Conservation (phyloP, 2,797 vertebrate species). For the Bucorvus abyssinicus region DNA sequence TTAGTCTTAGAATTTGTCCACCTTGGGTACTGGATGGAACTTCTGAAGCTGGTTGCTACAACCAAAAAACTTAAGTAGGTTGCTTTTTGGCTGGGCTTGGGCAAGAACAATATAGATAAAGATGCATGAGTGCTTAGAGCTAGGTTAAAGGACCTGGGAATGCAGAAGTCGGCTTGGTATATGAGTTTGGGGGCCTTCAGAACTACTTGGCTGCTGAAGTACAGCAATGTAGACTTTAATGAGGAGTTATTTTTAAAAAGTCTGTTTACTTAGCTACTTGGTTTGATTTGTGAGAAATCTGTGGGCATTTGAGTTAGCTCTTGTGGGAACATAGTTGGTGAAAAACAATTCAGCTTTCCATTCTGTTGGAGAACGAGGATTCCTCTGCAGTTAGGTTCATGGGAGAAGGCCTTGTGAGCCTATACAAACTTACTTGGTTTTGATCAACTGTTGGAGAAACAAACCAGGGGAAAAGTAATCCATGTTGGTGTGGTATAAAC, state of each 20-base stretch:
- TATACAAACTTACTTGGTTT: slow-evolving; percentile 70
- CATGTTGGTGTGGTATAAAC: not conserved
- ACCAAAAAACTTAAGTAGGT: not conserved
- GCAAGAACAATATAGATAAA: not conserved
- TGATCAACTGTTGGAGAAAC: slow-evolving; percentile 69
- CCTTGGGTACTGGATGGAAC: not conserved
- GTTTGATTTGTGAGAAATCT: not conserved
- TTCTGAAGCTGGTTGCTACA: not conserved
- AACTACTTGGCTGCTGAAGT: not conserved
- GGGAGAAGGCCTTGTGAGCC: slow-evolving; percentile 77
- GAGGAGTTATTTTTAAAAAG: not conserved
- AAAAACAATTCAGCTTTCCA: slow-evolving; percentile 73
- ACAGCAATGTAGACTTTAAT: fast-evolving
- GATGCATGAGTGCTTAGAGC: not conserved
- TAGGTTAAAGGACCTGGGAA: not conserved
- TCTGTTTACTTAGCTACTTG: not conserved
- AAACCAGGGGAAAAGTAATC: slow-evolving; percentile 73
- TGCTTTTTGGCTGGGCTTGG: not conserved
- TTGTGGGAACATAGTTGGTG: not conserved
- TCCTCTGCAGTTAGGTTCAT: slow-evolving; percentile 28
- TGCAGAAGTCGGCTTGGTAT: not conserved
- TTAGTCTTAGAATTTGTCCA: not conserved
- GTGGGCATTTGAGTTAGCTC: not conserved
- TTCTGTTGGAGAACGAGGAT: slow-evolving; percentile 70
- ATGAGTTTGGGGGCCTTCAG: not conserved